Conservation (phyloP, 2,113 vertebrate genomes). For the Malurus cyaneus region DNA sequence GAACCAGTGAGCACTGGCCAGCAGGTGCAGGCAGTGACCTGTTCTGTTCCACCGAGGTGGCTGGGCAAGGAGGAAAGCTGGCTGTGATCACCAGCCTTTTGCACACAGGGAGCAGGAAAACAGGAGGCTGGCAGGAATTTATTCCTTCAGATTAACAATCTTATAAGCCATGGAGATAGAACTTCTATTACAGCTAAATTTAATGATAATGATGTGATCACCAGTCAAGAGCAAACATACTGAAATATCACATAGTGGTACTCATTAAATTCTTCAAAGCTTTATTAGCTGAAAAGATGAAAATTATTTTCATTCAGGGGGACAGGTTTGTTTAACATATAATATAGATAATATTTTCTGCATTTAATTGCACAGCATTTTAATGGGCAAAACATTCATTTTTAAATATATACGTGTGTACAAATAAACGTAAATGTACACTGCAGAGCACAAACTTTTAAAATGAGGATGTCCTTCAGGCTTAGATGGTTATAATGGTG, state of each 20-base stretch:
- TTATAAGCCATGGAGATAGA: background rate
- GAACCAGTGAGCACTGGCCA: fast-evolving
- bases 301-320: conserved; percentile 16
- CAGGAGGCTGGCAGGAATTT: background rate
- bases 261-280: conserved; percentile 13
- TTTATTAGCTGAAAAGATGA: conserved; percentile 21
- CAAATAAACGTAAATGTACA: background rate
- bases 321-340: background rate
- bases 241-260: background rate
- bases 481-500: conserved; percentile 52
- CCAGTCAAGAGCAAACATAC: background rate
- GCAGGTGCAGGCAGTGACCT: background rate
- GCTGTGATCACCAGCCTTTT: background rate
- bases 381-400: background rate
- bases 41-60: fast-evolving
- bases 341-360: background rate
- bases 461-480: conserved; percentile 44
- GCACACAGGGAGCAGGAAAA: background rate
- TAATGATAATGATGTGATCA: conserved; percentile 4
- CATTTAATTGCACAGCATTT: conserved; percentile 15
- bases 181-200: background rate
- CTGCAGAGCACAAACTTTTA: background rate
- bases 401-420: background rate
- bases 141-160: background rate
- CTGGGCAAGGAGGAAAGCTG: background rate